Percentiles rank a stretch among this genome's conserved stretches.
These are phyloP conservation scores for Passer montanus DNA, from an alignment of 2,113 vertebrate genomes.

Conservation along the genomic window DNA sequence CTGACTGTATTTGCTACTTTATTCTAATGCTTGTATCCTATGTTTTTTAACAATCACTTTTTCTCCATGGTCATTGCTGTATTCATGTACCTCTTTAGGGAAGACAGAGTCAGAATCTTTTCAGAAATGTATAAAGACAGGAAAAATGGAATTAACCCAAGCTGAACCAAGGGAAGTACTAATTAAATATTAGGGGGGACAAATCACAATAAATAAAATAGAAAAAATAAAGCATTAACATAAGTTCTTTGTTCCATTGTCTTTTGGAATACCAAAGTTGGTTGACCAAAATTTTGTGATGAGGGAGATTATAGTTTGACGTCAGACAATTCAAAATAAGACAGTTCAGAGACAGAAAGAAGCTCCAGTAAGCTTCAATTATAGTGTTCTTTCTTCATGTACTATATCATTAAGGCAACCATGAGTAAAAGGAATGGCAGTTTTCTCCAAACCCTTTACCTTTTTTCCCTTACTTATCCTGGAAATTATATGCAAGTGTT, in stretches of 20 bases:
- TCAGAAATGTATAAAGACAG: neutral
- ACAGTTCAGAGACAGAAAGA: neutral
- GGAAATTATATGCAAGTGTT: neutral
- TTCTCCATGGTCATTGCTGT: neutral
- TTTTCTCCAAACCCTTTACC: neutral
- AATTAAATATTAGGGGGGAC: accelerated
- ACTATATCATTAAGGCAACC: neutral
- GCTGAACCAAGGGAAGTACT: neutral
- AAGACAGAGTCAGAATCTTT: neutral
- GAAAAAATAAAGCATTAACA: neutral
- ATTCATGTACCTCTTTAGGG: neutral
- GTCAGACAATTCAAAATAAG: neutral
- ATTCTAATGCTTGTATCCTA: neutral
- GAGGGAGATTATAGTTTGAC: neutral
- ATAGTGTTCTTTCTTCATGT: neutral
- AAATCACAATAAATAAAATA: neutral
- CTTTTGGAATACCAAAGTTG: neutral
- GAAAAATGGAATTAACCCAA: neutral
- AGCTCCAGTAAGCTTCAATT: neutral
- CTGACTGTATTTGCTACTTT: neutral
- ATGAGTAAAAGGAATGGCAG: neutral
- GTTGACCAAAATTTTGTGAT: neutral
- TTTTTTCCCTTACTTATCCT: neutral
- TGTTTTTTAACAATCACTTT: neutral
- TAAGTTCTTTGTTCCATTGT: neutral